phyloP scores from a whole-genome alignment of 2,113 vertebrate genomes.

The Psilopogon haemacephalus region DNA sequence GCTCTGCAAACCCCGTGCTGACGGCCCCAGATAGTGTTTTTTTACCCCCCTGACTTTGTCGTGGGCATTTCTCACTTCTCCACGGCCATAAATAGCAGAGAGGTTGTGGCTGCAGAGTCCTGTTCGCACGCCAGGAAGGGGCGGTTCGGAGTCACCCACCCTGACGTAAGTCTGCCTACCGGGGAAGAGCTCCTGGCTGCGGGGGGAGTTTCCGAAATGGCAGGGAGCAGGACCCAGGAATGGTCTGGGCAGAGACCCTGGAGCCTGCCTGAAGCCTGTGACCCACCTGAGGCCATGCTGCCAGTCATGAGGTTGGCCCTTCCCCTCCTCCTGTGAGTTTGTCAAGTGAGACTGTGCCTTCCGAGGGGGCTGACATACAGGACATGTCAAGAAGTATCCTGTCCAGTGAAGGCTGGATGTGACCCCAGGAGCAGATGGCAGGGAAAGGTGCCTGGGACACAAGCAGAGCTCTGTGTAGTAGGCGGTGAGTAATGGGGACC shows the following conservation, averaged over 20 bases:
- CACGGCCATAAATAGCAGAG: neutral
- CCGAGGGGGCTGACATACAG: neutral
- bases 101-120: neutral
- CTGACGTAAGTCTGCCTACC: neutral
- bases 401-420: neutral
- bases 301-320: fast-evolving
- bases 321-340: neutral
- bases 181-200: neutral
- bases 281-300: fast-evolving
- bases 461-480: fast-evolving
- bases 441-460: neutral
- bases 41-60: too few relatives aligned
- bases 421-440: neutral
- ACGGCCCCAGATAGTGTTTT: fast-evolving
- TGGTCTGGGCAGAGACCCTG: neutral
- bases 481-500: neutral
- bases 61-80: too few relatives aligned
- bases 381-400: neutral
- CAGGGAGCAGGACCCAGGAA: fast-evolving
- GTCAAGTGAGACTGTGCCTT: too few relatives aligned
- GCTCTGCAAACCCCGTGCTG: neutral
- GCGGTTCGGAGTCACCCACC: fast-evolving
- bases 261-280: neutral
- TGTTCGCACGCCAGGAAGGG: fast-evolving
- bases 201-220: neutral